Percentiles rank a stretch among this genome's conserved stretches.
These are phyloP conservation scores for Pseudopipra pipra DNA, from an alignment of 2,113 vertebrate genomes.

Conservation along the genomic window DNA sequence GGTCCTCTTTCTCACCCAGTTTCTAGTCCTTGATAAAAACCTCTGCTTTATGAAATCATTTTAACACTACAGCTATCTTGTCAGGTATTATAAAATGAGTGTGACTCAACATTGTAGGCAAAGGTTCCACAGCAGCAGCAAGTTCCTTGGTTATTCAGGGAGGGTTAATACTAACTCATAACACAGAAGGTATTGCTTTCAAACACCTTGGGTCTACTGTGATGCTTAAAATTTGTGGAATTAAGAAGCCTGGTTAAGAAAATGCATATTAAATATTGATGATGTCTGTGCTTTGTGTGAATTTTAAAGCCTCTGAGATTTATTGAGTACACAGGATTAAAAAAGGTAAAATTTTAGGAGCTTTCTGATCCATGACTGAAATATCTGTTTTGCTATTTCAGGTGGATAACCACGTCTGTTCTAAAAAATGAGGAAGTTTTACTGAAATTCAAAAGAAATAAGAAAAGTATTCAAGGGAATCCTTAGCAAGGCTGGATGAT, in stretches of 20 bases:
- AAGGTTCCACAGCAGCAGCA: neutral
- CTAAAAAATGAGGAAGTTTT: neutral
- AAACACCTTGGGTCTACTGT: neutral
- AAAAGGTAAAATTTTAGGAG: neutral
- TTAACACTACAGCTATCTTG: neutral
- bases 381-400: neutral
- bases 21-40: neutral
- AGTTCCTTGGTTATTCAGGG: neutral
- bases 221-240: neutral
- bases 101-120: neutral
- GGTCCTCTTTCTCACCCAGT: neutral
- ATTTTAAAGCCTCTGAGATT: neutral
- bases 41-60: neutral
- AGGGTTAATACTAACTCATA: neutral
- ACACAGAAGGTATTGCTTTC: neutral
- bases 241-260: neutral
- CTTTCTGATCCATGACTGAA: neutral
- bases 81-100: neutral
- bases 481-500: neutral
- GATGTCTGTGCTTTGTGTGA: neutral
- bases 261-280: neutral
- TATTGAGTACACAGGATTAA: neutral
- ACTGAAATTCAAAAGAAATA: neutral
- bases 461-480: neutral
- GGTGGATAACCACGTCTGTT: neutral